Conservation (phyloP, 2,888 invertebrate species). For the Scotopteryx bipunctaria region DNA sequence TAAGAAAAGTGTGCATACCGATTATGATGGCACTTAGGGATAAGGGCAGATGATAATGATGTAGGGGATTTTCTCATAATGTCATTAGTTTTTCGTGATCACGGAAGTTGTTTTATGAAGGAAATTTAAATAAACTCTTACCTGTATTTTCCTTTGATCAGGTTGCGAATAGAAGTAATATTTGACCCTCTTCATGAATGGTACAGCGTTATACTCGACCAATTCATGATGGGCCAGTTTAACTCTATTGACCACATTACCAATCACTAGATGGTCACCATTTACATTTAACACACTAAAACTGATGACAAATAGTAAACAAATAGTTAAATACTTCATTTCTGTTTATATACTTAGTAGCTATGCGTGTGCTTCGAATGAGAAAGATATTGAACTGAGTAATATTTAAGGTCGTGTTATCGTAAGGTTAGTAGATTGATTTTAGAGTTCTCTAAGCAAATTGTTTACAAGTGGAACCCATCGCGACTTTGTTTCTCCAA, state of each 20-base stretch:
- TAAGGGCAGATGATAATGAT: too few relatives aligned
- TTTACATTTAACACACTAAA: too few relatives aligned
- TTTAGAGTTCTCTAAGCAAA: slow-evolving; percentile 21
- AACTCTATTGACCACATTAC: slow-evolving; percentile 37
- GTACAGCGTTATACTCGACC: slow-evolving; percentile 61
- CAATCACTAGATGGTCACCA: slow-evolving; percentile 33
- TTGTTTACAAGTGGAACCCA: too few relatives aligned
- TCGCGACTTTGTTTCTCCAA: too few relatives aligned
- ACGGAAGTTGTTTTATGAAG: too few relatives aligned
- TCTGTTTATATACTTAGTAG: not conserved
- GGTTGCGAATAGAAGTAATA: slow-evolving; percentile 53
- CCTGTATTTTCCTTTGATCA: slow-evolving; percentile 53
- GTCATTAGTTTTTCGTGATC: too few relatives aligned
- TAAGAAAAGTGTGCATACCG: too few relatives aligned
- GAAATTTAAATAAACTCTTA: too few relatives aligned
- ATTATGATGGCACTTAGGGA: too few relatives aligned
- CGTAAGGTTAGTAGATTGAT: slow-evolving; percentile 14
- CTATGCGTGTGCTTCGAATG: not conserved
- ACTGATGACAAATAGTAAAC: slow-evolving; percentile 14
- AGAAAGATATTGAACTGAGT: not conserved
- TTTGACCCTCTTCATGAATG: slow-evolving; percentile 68
- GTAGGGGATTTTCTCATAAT: too few relatives aligned
- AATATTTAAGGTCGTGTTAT: slow-evolving; percentile 7
- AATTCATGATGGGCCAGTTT: slow-evolving; percentile 38
- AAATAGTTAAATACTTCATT: slow-evolving; percentile 22